These are phyloP conservation scores for Lymantria monacha DNA, from an alignment of 2,888 invertebrate species.

Conservation along the genomic window DNA sequence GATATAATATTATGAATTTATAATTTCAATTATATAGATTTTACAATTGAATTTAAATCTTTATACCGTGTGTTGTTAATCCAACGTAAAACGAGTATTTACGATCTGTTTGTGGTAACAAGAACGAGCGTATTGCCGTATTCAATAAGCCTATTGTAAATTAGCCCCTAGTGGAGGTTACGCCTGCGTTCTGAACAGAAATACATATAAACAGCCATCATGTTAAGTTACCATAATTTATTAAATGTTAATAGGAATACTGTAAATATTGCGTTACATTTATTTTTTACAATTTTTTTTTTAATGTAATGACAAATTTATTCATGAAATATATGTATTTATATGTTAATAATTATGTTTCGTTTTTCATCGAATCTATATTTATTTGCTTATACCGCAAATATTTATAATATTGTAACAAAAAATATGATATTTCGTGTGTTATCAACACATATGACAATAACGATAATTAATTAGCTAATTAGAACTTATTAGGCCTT, in stretches of 20 bases:
- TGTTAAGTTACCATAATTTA: slow-evolving; percentile 5
- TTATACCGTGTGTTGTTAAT: slow-evolving; percentile 1
- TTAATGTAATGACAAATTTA: too few relatives aligned
- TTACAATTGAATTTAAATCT: background rate
- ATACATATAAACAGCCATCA: slow-evolving; percentile 11
- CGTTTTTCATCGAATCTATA: too few relatives aligned
- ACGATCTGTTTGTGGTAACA: slow-evolving; percentile 22
- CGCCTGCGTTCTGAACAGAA: slow-evolving; percentile 19
- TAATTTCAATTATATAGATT: background rate
- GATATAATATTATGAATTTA: background rate
- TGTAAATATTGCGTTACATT: background rate
- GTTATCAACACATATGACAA: too few relatives aligned
- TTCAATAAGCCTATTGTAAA: slow-evolving; percentile 49
- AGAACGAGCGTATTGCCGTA: slow-evolving; percentile 34
- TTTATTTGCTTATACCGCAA: too few relatives aligned
- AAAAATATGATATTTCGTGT: too few relatives aligned
- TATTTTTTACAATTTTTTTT: background rate
- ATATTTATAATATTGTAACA: too few relatives aligned
- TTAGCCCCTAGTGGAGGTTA: slow-evolving; percentile 43
- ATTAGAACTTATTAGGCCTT: too few relatives aligned
- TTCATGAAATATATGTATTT: too few relatives aligned
- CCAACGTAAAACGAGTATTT: slow-evolving; percentile 16
- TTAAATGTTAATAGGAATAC: background rate
- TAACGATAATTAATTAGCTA: too few relatives aligned
- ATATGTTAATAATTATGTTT: too few relatives aligned